Evolutionary conservation across 2,888 invertebrate species (phyloP), one percentile per base, ranked within the genome.

Genomic region (Thyatira batis): DNA sequence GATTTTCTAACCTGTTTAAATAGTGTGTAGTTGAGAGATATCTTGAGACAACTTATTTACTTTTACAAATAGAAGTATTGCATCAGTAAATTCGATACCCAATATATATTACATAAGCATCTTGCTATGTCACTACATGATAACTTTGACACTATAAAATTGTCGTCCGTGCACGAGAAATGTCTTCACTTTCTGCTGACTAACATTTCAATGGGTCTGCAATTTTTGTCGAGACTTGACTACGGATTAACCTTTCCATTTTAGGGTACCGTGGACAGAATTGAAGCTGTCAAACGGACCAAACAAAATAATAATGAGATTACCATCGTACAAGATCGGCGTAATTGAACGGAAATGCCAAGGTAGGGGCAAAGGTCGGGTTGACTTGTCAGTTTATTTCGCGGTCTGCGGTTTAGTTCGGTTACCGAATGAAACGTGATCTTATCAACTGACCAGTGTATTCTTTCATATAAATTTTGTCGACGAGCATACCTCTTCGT

Each of bases 321-420:
- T 68, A 66, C 55, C 61, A 73, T 71, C 68, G 61, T 63, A 69
- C 66, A 70, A 70, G 67, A 69, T 72, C 53, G 53, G 57, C 58
- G 69, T 67, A 68, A 68, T 71, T 64, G 68, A 58, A 60, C 60
- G 63, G 73, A 74, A 76, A 77, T 71, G 69, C 66, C 71, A 61
- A 69, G 67, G 70, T 52, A 48, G 46, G 67, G 63, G 57, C 67
- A 62, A 54, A 62, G 77, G 73, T 73, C 73, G 76, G 51, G 62
- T 27, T 39, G 17, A 61, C 57, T 63, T 67, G 57, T 50, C 60
- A 56, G 30, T 50, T 52, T 10, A 60, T 57, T 57, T 69, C 55
- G 63, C 53, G 67, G 65, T 55, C 60, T 50, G 27, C 48, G 48
- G 52, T 62, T 23, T 23, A 6, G 23, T 39, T 39, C 58, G 46